phyloP scores from a whole-genome alignment of 1,140 invertebrate genomes.

The Zaprionus ghesquierei region DNA sequence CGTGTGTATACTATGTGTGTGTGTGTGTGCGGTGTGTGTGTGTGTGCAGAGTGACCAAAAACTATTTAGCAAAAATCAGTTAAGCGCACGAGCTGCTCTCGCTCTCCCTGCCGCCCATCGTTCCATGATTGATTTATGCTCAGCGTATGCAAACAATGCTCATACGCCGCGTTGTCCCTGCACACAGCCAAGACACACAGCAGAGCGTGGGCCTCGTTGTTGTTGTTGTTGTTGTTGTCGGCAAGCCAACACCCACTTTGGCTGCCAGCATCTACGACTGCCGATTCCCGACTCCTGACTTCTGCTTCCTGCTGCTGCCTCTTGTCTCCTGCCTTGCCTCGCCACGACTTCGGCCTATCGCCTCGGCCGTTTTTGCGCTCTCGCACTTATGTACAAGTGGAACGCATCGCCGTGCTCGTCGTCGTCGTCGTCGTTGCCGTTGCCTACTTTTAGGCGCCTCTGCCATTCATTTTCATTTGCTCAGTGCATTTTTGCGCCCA shows the following conservation, averaged over 20 bases:
- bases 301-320: too few relatives aligned
- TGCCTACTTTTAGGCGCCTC: slow-evolving; percentile 72
- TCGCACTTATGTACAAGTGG: slow-evolving; percentile 50
- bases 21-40: slow-evolving; percentile 6
- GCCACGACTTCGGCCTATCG: slow-evolving; percentile 21
- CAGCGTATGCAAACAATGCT: slow-evolving; percentile 21
- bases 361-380: neutral
- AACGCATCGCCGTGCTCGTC: neutral
- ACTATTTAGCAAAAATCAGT: slow-evolving; percentile 25
- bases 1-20: neutral
- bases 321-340: neutral
- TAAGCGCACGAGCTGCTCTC: slow-evolving; percentile 11
- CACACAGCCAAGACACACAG: neutral
- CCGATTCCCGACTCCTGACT: neutral
- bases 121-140: slow-evolving; percentile 44
- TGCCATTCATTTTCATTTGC: slow-evolving; percentile 76
- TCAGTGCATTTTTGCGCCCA: slow-evolving; percentile 52
- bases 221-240: slow-evolving; percentile 5
- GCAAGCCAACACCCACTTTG: slow-evolving; percentile 39
- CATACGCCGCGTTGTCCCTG: slow-evolving; percentile 44
- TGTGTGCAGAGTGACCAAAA: slow-evolving; percentile 7
- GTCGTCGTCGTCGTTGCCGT: slow-evolving; percentile 4
- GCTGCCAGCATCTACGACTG: neutral
- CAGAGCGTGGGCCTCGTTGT: neutral
- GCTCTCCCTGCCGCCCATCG: neutral